phyloP scores from a whole-genome alignment of 2,888 invertebrate genomes.

The Podotricha telesiphe region DNA sequence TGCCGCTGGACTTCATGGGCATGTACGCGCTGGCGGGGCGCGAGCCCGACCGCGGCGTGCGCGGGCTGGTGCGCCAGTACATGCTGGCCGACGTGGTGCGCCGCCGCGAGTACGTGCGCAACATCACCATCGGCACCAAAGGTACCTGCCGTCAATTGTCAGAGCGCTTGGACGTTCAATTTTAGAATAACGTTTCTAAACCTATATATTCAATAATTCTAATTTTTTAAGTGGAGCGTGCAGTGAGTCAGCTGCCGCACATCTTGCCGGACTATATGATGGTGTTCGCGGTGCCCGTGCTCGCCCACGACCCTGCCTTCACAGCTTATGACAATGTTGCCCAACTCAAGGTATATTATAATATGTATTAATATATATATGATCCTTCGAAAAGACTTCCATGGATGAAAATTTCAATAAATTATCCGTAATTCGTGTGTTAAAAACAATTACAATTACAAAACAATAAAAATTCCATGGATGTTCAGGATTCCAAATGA shows the following conservation, averaged over 20 bases:
- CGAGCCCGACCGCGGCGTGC: constrained; percentile 92
- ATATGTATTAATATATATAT: background rate
- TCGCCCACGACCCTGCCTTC: constrained; percentile 96
- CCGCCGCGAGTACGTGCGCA: constrained; percentile 95
- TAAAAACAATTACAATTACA: too few species aligned
- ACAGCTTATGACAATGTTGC: constrained; percentile 89
- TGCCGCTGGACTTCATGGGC: constrained; percentile 98
- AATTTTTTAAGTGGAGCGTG: constrained; percentile 84
- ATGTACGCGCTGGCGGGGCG: constrained; percentile 95
- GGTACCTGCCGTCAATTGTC: constrained; percentile 57
- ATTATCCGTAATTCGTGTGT: too few species aligned
- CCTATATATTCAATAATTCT: too few species aligned
- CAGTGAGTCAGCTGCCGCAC: constrained; percentile 90
- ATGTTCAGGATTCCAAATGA: too few species aligned
- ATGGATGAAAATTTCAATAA: too few species aligned
- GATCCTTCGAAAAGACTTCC: too few species aligned
- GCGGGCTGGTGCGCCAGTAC: constrained; percentile 88
- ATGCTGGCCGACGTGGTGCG: constrained; percentile 95
- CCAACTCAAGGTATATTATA: constrained; percentile 86
- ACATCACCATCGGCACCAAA: constrained; percentile 88
- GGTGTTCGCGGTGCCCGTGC: constrained; percentile 97
- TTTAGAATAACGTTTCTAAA: too few species aligned
- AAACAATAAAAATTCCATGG: too few species aligned
- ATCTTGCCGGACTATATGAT: constrained; percentile 98
- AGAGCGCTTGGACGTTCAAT: too few species aligned